Conservation (phyloP, 2,888 invertebrate species). For the Nemoura dubitans region DNA sequence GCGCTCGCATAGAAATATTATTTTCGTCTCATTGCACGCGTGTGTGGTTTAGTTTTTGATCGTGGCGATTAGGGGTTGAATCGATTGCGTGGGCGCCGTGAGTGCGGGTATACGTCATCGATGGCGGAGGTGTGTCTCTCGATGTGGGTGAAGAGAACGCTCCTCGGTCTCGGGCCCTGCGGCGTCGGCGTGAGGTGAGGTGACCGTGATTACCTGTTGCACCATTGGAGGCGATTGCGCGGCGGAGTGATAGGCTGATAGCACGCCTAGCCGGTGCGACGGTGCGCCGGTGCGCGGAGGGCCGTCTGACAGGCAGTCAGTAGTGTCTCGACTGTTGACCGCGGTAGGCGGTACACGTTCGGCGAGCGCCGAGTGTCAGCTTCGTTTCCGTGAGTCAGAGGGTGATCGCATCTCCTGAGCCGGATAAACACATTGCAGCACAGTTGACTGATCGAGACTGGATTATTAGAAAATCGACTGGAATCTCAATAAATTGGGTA, state of each 20-base stretch:
- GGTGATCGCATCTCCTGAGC: slow-evolving; percentile 13
- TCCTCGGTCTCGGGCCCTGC: background rate
- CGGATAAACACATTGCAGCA: background rate
- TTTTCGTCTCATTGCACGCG: background rate
- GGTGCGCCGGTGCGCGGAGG: background rate
- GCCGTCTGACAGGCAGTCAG: background rate
- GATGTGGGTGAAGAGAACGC: background rate
- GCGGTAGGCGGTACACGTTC: background rate
- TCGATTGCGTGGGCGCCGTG: background rate
- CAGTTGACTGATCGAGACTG: background rate
- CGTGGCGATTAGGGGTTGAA: background rate
- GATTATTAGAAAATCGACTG: background rate
- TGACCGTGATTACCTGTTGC: slow-evolving; percentile 4
- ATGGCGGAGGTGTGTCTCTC: too few species aligned
- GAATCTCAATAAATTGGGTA: background rate
- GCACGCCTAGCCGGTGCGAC: too few species aligned
- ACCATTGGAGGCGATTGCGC: background rate
- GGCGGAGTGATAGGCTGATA: background rate
- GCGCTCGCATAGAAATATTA: background rate
- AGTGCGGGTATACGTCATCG: too few species aligned
- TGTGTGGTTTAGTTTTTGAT: background rate
- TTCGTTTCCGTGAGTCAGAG: slow-evolving; percentile 1
- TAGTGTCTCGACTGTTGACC: background rate
- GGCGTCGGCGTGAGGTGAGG: background rate
- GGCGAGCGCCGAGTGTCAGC: background rate